Evolutionary conservation across 2,888 invertebrate genomes (phyloP), one percentile per base, ranked within the genome.

Genomic region (Amitus sp.): DNA sequence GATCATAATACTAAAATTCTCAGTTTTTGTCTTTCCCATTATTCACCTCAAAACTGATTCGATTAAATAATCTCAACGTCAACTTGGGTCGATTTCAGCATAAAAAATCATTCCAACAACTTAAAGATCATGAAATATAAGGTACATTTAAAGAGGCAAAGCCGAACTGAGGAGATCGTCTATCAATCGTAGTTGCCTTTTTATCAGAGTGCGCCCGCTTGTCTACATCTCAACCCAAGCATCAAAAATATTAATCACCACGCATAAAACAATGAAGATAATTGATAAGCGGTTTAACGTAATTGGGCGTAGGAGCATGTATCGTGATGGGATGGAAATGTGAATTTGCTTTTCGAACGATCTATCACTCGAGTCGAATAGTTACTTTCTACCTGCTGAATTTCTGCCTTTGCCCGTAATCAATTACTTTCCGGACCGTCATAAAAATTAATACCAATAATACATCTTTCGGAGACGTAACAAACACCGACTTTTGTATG

Each of bases 191-290:
- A n/a, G n/a, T n/a, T 84, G 57, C 78, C 84, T 23, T 53, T 71
- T 57, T 68, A 48, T n/a, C n/a, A 47, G 17, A 12, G 20, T 48
- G 79, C 55, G 75, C 74, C 59, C 23, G 37, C 72, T 85, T 89
- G 59, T 92, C 91, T 73, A 91, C 91, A 69, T 92, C 91, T 91
- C 79, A 92, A 92, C 34, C 91, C 93, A 93, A 83, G 93, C 78
- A 76, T 84, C 86, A 77, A 86, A 86, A 59, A 62, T 72, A 75
- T 77, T 73, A 74, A 73, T 76, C 73, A 77, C 67, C 66, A 73
- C 67, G 64, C 70, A 65, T 72, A 73, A 75, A 75, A 74, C 72
- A 73, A 73, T 75, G 68, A 61, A 64, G 70, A 72, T 75, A 77
- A 77, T 73, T 76, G 73, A 75, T 78, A 75, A 68, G 71, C 64